phyloP scores from a whole-genome alignment of 2,797 vertebrate genomes.

The Apogon talboti region DNA sequence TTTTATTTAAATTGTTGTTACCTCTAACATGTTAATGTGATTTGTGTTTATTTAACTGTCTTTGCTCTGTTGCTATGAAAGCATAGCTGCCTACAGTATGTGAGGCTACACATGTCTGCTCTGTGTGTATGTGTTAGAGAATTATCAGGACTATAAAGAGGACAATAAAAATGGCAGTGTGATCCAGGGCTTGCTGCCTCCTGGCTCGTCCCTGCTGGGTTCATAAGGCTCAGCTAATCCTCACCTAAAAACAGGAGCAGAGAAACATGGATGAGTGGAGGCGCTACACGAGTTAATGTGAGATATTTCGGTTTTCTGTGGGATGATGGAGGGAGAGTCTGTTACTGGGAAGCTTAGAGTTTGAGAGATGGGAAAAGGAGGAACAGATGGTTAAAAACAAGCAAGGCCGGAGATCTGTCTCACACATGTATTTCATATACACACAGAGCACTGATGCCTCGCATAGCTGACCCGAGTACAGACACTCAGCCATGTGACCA shows the following conservation, averaged over 20 bases:
- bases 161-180: slow-evolving; percentile 57
- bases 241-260: slow-evolving; percentile 57
- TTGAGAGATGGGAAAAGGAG: slow-evolving; percentile 1
- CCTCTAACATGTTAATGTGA: neutral
- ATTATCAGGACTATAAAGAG: slow-evolving; percentile 60
- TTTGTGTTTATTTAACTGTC: slow-evolving; percentile 16
- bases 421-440: too few species aligned
- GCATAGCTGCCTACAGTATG: neutral
- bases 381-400: too few species aligned
- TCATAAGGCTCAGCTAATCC: slow-evolving; percentile 49
- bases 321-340: slow-evolving; percentile 21
- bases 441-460: too few species aligned
- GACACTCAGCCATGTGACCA: too few species aligned
- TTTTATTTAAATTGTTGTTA: too few species aligned
- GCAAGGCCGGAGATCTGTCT: too few species aligned
- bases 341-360: slow-evolving; percentile 41
- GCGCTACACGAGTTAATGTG: neutral
- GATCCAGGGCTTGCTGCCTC: slow-evolving; percentile 41
- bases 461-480: too few species aligned
- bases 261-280: slow-evolving; percentile 10
- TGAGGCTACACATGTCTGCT: slow-evolving; percentile 28
- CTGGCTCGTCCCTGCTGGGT: slow-evolving; percentile 20
- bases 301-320: slow-evolving; percentile 16
- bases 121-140: slow-evolving; percentile 38
- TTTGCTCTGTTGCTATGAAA: slow-evolving; percentile 4